A percentile compares a stretch with the other conserved stretches of the same genome.
phyloP scores from a whole-genome alignment of 2,888 invertebrate species.

The Meghimatium bilineatum region DNA sequence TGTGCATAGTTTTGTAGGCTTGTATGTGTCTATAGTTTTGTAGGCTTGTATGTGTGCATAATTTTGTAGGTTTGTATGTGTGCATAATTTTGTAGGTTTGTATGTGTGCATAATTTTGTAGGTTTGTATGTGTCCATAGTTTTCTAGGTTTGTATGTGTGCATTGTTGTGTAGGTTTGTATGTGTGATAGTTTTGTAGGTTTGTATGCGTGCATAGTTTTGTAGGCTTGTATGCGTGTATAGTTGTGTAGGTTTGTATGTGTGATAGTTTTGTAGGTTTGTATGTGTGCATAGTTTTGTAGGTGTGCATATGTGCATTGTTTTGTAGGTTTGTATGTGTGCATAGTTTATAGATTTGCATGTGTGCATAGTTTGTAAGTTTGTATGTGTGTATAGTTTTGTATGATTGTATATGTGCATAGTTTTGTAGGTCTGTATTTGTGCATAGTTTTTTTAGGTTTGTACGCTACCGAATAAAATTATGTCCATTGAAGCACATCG shows the following conservation, averaged over 20 bases:
- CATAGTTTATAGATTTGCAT: conserved; percentile 21
- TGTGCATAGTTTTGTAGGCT: conserved; percentile 13
- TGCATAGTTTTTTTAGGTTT: too few relatives aligned
- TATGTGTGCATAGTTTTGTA: conserved; percentile 18
- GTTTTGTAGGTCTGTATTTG: neutral
- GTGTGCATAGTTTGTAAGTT: conserved; percentile 19
- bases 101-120: conserved; percentile 27
- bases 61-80: conserved; percentile 18
- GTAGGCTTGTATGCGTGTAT: neutral
- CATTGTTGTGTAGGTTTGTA: conserved; percentile 23
- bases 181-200: neutral
- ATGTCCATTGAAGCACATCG: too few relatives aligned
- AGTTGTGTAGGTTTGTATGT: conserved; percentile 23
- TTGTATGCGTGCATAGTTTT: too few relatives aligned
- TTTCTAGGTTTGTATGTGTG: conserved; percentile 22
- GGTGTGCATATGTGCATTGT: conserved; percentile 18
- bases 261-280: conserved; percentile 23
- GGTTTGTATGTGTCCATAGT: conserved; percentile 22
- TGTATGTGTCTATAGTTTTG: conserved; percentile 22
- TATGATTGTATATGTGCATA: conserved; percentile 25
- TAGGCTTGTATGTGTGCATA: conserved; percentile 25
- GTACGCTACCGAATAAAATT: too few relatives aligned
- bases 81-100: conserved; percentile 22
- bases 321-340: conserved; percentile 26
- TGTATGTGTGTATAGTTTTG: conserved; percentile 24